A percentile compares a stretch with the other conserved stretches of the same genome.
Conservation (phyloP, 2,797 vertebrate species). For the Lagodon rhomboides region DNA sequence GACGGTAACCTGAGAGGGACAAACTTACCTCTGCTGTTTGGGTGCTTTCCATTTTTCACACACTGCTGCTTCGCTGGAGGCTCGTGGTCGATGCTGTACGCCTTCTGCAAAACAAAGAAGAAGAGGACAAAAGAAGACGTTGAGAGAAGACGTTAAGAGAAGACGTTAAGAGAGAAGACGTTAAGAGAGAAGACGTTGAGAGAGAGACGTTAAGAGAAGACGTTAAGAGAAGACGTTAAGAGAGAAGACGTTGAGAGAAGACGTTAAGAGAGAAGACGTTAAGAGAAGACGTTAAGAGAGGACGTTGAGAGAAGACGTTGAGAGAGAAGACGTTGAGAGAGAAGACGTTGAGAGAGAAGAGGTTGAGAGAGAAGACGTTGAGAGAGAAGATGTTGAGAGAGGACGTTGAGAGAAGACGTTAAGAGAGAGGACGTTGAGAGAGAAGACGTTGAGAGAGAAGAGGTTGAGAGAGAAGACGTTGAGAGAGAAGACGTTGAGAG, state of each 20-base stretch:
- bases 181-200: neutral
- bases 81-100: slow-evolving; percentile 85
- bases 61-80: slow-evolving; percentile 67
- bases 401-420: too few species aligned
- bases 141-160: neutral
- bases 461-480: too few species aligned
- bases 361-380: neutral
- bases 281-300: too few species aligned
- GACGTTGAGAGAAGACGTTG: too few species aligned
- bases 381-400: too few species aligned
- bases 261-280: too few species aligned
- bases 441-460: too few species aligned
- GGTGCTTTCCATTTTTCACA: slow-evolving; percentile 82
- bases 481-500: neutral
- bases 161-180: neutral
- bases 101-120: slow-evolving; percentile 82
- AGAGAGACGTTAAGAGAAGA: neutral
- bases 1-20: slow-evolving; percentile 36
- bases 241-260: neutral
- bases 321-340: too few species aligned
- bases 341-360: too few species aligned
- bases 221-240: too few species aligned
- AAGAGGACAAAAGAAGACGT: neutral
- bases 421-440: too few species aligned
- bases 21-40: slow-evolving; percentile 84